Evolutionary conservation across 2,888 invertebrate genomes (phyloP).

Genomic region (Synergus gifuensis): DNA sequence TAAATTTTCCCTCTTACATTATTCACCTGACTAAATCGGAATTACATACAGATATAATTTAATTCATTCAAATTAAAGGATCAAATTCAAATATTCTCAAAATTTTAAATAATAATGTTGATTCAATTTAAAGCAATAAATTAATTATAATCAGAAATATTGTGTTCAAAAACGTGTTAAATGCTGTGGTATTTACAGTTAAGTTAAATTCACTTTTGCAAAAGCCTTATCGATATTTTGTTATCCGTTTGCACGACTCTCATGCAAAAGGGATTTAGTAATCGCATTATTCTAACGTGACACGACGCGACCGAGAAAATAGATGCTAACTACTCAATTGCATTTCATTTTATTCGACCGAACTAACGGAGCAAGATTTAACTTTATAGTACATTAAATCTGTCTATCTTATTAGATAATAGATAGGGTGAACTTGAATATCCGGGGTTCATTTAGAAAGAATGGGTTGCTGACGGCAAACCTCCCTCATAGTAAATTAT

Average conservation of each 20-base stretch:
- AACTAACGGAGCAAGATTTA: not conserved
- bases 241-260: not conserved
- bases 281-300: constrained; percentile 6
- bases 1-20: not conserved
- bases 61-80: not conserved
- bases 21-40: not conserved
- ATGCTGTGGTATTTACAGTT: not conserved
- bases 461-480: not conserved
- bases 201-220: constrained; percentile 6
- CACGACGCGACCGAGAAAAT: not conserved
- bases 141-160: not conserved
- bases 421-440: not conserved
- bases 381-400: not conserved
- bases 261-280: constrained; percentile 2
- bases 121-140: not conserved
- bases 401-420: not conserved
- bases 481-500: not conserved
- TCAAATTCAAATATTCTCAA: not conserved
- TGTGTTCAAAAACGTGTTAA: not conserved
- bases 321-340: not conserved
- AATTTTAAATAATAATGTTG: too few species aligned
- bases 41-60: not conserved
- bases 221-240: constrained; percentile 7
- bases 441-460: not conserved
- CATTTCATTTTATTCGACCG: not conserved